Conservation (phyloP, 2,113 vertebrate genomes). For the Fukomys damarensis region DNA sequence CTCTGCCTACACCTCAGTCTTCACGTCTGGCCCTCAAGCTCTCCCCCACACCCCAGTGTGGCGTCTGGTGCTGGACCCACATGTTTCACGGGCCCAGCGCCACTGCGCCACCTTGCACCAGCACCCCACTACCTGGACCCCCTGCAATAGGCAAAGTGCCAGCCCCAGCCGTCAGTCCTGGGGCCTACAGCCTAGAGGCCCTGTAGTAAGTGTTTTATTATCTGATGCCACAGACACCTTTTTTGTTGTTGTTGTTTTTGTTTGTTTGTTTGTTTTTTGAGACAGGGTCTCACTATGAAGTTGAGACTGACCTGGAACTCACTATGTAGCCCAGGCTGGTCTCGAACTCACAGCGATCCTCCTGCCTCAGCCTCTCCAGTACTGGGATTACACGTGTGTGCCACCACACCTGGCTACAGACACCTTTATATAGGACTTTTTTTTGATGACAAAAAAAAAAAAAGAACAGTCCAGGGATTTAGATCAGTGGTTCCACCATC, state of each 20-base stretch:
- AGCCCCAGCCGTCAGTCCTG: background rate
- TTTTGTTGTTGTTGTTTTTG: too few relatives aligned
- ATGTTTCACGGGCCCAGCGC: background rate
- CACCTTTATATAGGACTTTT: background rate
- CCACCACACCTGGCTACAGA: too few relatives aligned
- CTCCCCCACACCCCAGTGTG: fast-evolving
- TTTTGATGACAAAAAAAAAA: background rate
- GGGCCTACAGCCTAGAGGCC: background rate
- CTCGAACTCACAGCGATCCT: too few relatives aligned
- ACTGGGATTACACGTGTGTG: too few relatives aligned
- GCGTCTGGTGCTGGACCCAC: background rate
- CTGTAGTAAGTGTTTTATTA: background rate
- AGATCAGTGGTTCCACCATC: too few relatives aligned
- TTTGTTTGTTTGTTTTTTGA: too few relatives aligned
- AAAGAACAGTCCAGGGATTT: too few relatives aligned
- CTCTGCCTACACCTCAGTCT: background rate
- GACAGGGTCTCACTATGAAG: too few relatives aligned
- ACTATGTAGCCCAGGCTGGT: too few relatives aligned
- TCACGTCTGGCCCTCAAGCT: background rate
- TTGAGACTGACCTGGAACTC: too few relatives aligned
- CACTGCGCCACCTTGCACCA: background rate
- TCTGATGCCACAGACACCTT: background rate
- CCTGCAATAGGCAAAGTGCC: background rate
- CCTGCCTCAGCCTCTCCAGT: too few relatives aligned
- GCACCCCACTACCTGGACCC: background rate